Percentiles rank a stretch among this genome's conserved stretches.
Conservation (phyloP, 1,140 invertebrate species). For the Zaprionus capensis region DNA sequence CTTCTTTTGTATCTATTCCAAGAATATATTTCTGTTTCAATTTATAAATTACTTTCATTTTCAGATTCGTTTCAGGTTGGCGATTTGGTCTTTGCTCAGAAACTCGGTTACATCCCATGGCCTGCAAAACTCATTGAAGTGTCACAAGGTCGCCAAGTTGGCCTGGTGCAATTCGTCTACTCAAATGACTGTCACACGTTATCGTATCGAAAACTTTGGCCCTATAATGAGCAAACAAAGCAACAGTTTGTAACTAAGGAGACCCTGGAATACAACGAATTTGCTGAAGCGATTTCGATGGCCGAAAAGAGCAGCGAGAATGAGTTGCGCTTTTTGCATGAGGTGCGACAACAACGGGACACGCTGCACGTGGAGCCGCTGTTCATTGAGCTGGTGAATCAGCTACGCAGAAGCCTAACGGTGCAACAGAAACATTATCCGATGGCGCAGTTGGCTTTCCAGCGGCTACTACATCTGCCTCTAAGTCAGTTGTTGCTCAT, state of each 20-base stretch:
- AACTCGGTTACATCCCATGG: constrained; percentile 36
- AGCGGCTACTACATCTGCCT: constrained; percentile 13
- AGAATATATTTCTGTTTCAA: not conserved
- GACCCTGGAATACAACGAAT: constrained; percentile 10
- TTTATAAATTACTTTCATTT: not conserved
- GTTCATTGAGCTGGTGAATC: constrained; percentile 32
- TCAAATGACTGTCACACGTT: constrained; percentile 16
- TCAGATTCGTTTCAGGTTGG: constrained; percentile 9
- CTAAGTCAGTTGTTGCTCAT: constrained; percentile 41
- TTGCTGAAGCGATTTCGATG: constrained; percentile 25
- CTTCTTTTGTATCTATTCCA: no score
- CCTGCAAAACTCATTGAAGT: constrained; percentile 24
- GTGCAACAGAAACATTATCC: constrained; percentile 4
- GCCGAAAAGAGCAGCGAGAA: constrained; percentile 8
- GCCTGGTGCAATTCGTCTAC: constrained; percentile 14
- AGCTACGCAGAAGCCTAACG: constrained; percentile 18
- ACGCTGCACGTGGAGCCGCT: constrained; percentile 14
- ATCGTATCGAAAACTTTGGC: constrained; percentile 37
- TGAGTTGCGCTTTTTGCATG: constrained; percentile 1
- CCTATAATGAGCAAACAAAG: constrained; percentile 36
- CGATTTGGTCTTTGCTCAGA: constrained; percentile 48
- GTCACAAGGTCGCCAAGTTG: not conserved
- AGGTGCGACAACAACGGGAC: constrained; percentile 1
- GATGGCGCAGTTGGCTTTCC: constrained; percentile 24
- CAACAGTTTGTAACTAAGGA: constrained; percentile 18